Conservation (phyloP, 2,797 vertebrate species). For the Acipenser ruthenus region DNA sequence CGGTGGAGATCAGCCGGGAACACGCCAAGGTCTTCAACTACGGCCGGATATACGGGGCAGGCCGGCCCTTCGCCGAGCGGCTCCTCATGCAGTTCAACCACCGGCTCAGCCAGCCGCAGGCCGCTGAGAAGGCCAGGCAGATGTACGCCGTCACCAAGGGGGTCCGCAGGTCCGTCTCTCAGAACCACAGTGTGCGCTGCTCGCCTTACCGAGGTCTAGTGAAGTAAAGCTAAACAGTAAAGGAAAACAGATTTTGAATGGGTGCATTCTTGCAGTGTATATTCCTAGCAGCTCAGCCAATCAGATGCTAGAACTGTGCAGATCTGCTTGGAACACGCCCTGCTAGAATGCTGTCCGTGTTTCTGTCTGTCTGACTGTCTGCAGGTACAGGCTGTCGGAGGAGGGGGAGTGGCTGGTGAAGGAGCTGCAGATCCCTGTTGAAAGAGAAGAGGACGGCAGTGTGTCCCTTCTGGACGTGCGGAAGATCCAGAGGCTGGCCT, state of each 20-base stretch:
- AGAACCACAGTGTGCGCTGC: too few species aligned
- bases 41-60: constrained; percentile 91
- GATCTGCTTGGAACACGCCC: background rate
- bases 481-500: constrained; percentile 59
- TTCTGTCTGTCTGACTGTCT: background rate
- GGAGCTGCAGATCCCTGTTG: constrained; percentile 59
- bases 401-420: constrained; percentile 82
- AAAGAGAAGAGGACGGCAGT: constrained; percentile 66
- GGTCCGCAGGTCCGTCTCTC: constrained; percentile 66
- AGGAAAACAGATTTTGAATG: too few species aligned
- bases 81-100: constrained; percentile 97
- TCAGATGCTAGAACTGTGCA: too few species aligned
- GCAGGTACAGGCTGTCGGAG: constrained; percentile 75
- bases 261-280: too few species aligned
- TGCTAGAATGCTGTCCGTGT: background rate
- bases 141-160: constrained; percentile 93
- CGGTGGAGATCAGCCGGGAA: constrained; percentile 91
- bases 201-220: too few species aligned
- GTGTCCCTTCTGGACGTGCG: constrained; percentile 71
- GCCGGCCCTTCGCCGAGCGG: constrained; percentile 88
- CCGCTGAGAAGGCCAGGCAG: constrained; percentile 73
- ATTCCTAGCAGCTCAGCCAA: too few species aligned
- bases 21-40: constrained; percentile 97
- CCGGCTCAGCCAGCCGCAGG: constrained; percentile 69
- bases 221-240: too few species aligned